Base-by-base conservation (phyloP, 2,888 invertebrate genomes). In the Subacronicta megacephala region DNA sequence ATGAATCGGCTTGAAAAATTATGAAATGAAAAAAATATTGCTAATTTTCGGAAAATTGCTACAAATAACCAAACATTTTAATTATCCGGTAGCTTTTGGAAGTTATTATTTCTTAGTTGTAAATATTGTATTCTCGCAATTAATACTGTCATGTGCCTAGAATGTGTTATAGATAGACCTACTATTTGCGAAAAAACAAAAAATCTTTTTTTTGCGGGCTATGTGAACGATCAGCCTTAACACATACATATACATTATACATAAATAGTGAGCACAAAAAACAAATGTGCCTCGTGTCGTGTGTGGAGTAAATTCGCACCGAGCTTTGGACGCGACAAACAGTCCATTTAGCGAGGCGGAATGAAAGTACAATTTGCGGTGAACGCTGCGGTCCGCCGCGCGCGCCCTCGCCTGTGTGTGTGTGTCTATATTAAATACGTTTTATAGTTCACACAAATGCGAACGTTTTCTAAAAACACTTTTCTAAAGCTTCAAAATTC, bases 281-380 rank as follows among this genome's bases (percentile, higher is more conserved):
- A 62, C 56, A 64, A 53, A 61, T 60, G 46, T 63, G 58, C 63
- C 40, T 38, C 26, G 57, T 58, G 54, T 59, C 26, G 57, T 58
- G 54, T 59, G 63, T 47, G 50, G 55, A 66, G 71, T 78, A 75
- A 76, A 77, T 78, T 69, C 61, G 55, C 61, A 59, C 57, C 46
- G 51, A 61, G 59, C 57, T 65, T n/a, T 58, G 64, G 53, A 67
- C 67, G 78, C 80, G 80, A 82, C 82, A 87, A 85, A 86, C 86
- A 83, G 80, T 80, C 77, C 81, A 75, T 81, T 84, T 83, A 84
- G 80, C 81, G 80, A 69, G 75, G 80, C 78, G 80, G 78, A 85
- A 88, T 88, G 83, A 86, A 84, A 88, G 84, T 86, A 82, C 83
- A 83, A 88, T 89, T 88, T 88, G 88, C 69, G 87, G 85, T 69